These are phyloP conservation scores for Argentina silus DNA, from an alignment of 2,797 vertebrate species.

Conservation along the genomic window DNA sequence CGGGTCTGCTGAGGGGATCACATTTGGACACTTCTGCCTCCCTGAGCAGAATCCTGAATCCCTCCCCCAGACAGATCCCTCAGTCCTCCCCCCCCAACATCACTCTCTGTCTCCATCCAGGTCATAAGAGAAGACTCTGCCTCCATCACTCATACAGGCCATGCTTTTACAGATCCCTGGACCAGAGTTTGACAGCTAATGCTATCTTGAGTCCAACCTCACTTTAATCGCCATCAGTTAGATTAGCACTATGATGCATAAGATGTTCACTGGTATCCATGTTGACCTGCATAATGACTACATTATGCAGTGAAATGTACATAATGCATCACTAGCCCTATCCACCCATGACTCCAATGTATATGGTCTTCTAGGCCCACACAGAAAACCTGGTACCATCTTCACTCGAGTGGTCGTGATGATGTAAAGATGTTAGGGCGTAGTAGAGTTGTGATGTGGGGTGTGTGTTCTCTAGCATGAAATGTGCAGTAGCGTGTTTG, in stretches of 20 bases:
- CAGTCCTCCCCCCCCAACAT: constrained; percentile 42
- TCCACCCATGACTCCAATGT: background rate
- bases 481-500: constrained; percentile 1
- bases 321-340: background rate
- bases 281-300: background rate
- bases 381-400: background rate
- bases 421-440: background rate
- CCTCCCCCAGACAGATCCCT: constrained; percentile 68
- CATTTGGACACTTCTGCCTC: constrained; percentile 79
- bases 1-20: constrained; percentile 78
- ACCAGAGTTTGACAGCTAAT: too few species aligned
- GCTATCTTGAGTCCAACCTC: too few species aligned
- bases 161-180: background rate
- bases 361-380: background rate
- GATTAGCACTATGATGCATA: background rate
- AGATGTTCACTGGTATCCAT: background rate
- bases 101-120: background rate
- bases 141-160: background rate
- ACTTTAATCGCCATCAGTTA: background rate
- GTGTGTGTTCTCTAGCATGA: background rate
- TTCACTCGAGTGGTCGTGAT: background rate
- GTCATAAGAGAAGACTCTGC: background rate
- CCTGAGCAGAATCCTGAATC: constrained; percentile 67
- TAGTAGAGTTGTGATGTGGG: background rate
- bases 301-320: background rate